phyloP scores from a whole-genome alignment of 2,113 vertebrate genomes.

The Entelurus aequoreus region DNA sequence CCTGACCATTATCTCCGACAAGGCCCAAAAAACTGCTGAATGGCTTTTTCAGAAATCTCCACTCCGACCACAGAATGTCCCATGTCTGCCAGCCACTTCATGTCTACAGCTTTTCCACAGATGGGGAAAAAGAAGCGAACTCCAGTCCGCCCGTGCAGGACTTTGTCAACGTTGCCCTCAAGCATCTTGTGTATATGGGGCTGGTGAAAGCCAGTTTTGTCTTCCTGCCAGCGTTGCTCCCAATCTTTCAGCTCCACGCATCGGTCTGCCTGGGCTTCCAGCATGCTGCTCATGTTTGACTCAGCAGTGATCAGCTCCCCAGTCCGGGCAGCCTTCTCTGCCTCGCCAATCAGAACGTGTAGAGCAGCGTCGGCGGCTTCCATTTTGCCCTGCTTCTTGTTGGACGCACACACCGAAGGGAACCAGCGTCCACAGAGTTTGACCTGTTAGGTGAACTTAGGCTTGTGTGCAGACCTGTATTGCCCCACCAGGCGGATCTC shows the following conservation, averaged over 20 bases:
- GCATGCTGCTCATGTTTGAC: constrained; percentile 42
- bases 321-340: constrained; percentile 79
- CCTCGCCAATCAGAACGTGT: constrained; percentile 87
- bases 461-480: constrained; percentile 87
- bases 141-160: constrained; percentile 65
- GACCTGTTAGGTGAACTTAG: constrained; percentile 95
- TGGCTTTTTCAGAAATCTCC: too few relatives aligned
- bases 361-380: constrained; percentile 91
- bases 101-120: constrained; percentile 90
- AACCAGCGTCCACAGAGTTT: constrained; percentile 98
- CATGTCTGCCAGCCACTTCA: constrained; percentile 74
- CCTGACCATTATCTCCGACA: too few relatives aligned
- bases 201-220: constrained; percentile 73
- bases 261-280: constrained; percentile 57
- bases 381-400: constrained; percentile 94
- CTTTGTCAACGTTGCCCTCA: constrained; percentile 71
- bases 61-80: too few relatives aligned
- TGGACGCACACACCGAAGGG: constrained; percentile 88
- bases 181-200: constrained; percentile 76
- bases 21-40: too few relatives aligned
- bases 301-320: constrained; percentile 77
- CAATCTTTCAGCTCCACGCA: constrained; percentile 74
- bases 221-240: constrained; percentile 75
- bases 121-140: constrained; percentile 85
- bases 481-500: constrained; percentile 92